Conservation (phyloP, 2,113 vertebrate species). For the Phoenicopterus ruber region DNA sequence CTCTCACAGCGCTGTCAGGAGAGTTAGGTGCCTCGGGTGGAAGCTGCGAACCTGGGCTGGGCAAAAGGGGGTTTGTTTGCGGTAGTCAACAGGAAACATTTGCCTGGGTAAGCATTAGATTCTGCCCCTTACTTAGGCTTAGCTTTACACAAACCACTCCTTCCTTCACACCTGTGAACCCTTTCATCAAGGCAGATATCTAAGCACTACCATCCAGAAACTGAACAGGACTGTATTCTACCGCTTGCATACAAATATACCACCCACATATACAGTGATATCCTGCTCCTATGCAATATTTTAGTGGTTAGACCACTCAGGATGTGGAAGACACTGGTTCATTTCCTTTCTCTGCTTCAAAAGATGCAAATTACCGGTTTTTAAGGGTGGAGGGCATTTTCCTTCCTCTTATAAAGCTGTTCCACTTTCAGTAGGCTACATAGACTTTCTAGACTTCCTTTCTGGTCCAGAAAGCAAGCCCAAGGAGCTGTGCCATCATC, state of each 20-base stretch:
- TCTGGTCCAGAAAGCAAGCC: neutral
- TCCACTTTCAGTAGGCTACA: neutral
- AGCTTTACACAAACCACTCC: neutral
- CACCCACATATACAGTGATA: neutral
- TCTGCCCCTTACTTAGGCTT: neutral
- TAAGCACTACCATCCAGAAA: neutral
- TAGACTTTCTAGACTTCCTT: neutral
- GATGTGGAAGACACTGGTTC: slow-evolving; percentile 32
- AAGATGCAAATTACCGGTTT: neutral
- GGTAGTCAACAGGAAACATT: neutral
- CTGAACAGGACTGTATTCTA: neutral
- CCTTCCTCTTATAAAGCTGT: neutral
- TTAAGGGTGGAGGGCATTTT: neutral
- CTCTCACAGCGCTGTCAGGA: neutral
- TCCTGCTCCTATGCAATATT: neutral
- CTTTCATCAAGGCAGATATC: neutral
- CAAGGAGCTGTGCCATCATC: neutral
- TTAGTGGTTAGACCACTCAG: slow-evolving; percentile 21
- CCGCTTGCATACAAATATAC: accelerated
- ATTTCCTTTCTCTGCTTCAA: slow-evolving; percentile 31
- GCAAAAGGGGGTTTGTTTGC: neutral
- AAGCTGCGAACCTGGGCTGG: neutral
- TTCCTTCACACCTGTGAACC: neutral
- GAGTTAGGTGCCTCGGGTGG: neutral
- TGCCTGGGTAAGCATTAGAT: neutral